Percentiles rank a stretch among this genome's conserved stretches.
phyloP scores from a whole-genome alignment of 2,113 vertebrate genomes.

The Castor canadensis region DNA sequence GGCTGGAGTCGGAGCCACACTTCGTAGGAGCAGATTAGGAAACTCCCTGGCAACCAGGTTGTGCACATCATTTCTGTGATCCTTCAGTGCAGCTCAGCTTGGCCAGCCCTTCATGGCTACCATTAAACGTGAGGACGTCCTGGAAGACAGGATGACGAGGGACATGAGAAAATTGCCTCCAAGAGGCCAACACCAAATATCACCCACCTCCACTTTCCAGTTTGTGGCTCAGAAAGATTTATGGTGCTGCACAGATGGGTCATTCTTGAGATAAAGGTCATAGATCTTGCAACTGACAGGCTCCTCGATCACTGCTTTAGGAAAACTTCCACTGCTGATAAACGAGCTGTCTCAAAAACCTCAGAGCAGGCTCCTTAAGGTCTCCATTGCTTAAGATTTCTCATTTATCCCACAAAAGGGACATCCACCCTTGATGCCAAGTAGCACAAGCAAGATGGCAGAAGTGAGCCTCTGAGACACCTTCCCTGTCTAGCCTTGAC shows the following conservation, averaged over 20 bases:
- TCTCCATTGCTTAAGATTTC: slow-evolving; percentile 36
- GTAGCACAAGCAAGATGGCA: background rate
- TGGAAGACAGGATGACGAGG: background rate
- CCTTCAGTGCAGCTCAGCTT: background rate
- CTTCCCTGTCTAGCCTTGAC: background rate
- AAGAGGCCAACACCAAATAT: slow-evolving; percentile 19
- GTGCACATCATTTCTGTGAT: background rate
- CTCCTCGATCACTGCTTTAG: slow-evolving; percentile 62
- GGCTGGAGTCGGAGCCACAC: background rate
- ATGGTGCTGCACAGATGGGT: slow-evolving; percentile 21
- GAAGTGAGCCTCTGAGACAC: background rate
- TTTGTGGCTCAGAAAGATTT: slow-evolving; percentile 48
- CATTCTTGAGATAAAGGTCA: slow-evolving; percentile 64
- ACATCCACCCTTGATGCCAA: background rate
- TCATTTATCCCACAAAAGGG: slow-evolving; percentile 38
- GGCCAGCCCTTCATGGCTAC: background rate
- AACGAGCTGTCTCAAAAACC: slow-evolving; percentile 52
- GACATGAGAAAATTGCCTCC: slow-evolving; percentile 24
- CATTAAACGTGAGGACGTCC: background rate
- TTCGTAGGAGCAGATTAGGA: accelerated
- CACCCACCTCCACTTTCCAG: background rate
- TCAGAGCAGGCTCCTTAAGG: slow-evolving; percentile 30
- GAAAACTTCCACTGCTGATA: slow-evolving; percentile 48
- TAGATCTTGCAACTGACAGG: slow-evolving; percentile 56
- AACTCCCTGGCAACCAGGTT: background rate